A percentile compares a stretch with the other conserved stretches of the same genome.
Conservation (phyloP, 2,113 vertebrate species). For the Albula glossodonta region DNA sequence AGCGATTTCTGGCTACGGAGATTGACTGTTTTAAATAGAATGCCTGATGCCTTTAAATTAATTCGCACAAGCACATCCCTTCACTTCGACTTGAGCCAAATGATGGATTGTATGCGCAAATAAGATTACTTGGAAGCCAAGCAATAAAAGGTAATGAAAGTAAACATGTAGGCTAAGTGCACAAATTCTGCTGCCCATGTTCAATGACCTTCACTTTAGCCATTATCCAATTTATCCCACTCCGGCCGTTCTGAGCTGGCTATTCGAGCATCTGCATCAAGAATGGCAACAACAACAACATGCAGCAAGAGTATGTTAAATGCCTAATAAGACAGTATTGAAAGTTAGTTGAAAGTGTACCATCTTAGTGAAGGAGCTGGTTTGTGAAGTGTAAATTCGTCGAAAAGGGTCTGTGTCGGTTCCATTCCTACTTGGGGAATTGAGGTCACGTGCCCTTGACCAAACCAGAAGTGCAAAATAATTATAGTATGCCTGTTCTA, state of each 20-base stretch:
- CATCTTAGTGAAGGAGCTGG: too few species aligned
- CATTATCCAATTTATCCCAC: conserved; percentile 23
- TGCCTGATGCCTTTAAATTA: conserved; percentile 3
- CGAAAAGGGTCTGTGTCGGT: background rate
- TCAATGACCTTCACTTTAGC: conserved; percentile 29
- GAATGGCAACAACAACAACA: background rate
- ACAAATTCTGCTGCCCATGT: background rate
- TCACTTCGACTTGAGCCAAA: conserved; percentile 20
- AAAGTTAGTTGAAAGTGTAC: too few species aligned
- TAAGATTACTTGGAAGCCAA: background rate
- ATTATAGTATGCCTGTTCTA: background rate
- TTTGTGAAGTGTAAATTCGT: background rate
- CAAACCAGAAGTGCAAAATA: background rate
- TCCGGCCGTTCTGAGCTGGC: conserved; percentile 35
- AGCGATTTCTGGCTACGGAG: too few species aligned
- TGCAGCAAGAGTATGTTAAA: too few species aligned
- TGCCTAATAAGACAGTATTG: background rate
- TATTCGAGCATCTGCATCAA: conserved; percentile 21
- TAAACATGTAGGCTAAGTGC: background rate
- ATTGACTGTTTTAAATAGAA: background rate
- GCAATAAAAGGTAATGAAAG: background rate
- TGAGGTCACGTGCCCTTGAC: background rate
- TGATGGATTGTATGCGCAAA: background rate
- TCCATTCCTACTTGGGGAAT: background rate
- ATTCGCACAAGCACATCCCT: conserved; percentile 14